Percentiles rank a stretch among this genome's conserved stretches.
Conservation (phyloP, 2,888 invertebrate species). For the Acrocera orbiculus region DNA sequence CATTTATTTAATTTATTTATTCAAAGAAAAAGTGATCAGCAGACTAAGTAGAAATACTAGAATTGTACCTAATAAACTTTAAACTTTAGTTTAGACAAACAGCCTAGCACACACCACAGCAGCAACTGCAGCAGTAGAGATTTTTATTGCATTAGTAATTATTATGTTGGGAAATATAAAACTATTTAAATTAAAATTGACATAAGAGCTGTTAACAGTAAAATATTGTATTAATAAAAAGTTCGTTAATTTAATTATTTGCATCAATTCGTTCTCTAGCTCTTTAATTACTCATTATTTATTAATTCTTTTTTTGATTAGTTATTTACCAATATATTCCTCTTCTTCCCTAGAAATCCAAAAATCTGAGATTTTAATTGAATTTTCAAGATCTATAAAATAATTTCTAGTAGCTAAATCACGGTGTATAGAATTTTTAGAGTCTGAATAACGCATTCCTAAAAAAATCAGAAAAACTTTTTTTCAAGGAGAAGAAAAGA, state of each 20-base stretch:
- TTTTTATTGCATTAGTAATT: too few relatives aligned
- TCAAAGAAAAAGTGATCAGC: too few relatives aligned
- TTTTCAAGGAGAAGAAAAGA: not conserved
- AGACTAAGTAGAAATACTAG: too few relatives aligned
- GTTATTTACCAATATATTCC: conserved; percentile 63
- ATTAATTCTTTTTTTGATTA: not conserved
- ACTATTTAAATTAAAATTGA: too few relatives aligned
- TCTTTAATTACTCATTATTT: conserved; percentile 66
- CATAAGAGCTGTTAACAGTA: too few relatives aligned
- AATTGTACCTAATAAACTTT: too few relatives aligned
- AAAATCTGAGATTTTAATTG: conserved; percentile 93
- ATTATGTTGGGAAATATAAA: too few relatives aligned
- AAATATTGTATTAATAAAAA: not conserved
- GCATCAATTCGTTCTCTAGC: conserved; percentile 86
- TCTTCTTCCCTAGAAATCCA: conserved; percentile 96
- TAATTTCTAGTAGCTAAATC: conserved; percentile 93
- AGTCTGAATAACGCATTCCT: conserved; percentile 84
- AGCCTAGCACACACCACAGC: too few relatives aligned
- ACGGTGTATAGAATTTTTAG: conserved; percentile 88
- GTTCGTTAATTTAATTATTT: conserved; percentile 37
- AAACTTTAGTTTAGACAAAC: too few relatives aligned
- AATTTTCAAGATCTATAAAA: conserved; percentile 52
- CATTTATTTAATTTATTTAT: too few relatives aligned
- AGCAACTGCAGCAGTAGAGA: too few relatives aligned
- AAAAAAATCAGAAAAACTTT: not conserved